A percentile compares a stretch with the other conserved stretches of the same genome.
Conservation (phyloP, 2,888 invertebrate genomes). For the Apamea monoglypha region DNA sequence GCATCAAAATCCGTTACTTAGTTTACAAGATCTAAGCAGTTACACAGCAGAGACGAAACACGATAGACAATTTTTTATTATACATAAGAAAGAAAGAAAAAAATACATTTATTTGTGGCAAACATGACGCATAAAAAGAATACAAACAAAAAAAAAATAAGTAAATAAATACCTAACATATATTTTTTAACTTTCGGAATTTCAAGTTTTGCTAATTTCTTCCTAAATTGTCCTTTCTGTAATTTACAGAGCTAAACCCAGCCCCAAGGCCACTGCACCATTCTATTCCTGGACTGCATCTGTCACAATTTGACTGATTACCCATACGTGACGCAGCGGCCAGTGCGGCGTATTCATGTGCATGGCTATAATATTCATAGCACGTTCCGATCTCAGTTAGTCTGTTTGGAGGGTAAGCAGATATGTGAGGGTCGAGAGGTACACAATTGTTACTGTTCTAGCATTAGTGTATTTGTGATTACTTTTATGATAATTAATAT, state of each 20-base stretch:
- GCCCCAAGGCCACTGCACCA: conserved; percentile 25
- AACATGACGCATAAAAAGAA: too few relatives aligned
- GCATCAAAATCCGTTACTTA: neutral
- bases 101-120: too few relatives aligned
- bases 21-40: neutral
- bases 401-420: conserved; percentile 18
- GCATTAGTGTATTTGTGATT: neutral
- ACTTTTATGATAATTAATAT: neutral
- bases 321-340: conserved; percentile 41
- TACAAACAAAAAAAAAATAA: too few relatives aligned
- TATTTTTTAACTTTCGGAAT: neutral
- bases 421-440: neutral
- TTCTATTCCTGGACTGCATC: conserved; percentile 53
- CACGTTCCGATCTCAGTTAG: conserved; percentile 31
- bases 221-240: neutral
- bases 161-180: too few relatives aligned
- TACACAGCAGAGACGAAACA: neutral
- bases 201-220: neutral
- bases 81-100: too few relatives aligned
- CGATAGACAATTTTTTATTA: too few relatives aligned
- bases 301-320: conserved; percentile 50
- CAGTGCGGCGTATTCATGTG: conserved; percentile 23
- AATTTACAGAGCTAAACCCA: neutral
- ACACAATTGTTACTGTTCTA: neutral
- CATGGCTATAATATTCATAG: conserved; percentile 48